Percentiles rank a stretch among this genome's conserved stretches.
Evolutionary conservation across 2,888 invertebrate genomes (phyloP).

Genomic region (Gerris lacustris): DNA sequence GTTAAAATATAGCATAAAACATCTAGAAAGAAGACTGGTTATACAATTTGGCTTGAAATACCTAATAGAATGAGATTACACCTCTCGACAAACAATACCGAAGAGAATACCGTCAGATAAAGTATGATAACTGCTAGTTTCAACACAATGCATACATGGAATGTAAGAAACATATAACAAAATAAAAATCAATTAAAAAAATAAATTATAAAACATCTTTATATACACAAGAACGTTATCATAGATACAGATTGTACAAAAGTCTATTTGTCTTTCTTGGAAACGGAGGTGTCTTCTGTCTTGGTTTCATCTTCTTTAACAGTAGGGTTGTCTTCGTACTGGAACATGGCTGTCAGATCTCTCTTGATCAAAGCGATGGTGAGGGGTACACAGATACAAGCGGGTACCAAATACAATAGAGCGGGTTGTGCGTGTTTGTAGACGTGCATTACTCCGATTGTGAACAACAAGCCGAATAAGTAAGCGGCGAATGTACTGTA

Average conservation of each 20-base stretch:
- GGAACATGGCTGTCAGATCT: constrained; percentile 77
- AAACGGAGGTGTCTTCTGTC: background rate
- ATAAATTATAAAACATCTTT: background rate
- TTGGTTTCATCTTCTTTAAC: background rate
- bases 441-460: constrained; percentile 94
- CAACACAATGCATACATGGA: too few relatives aligned
- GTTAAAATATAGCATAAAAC: too few relatives aligned
- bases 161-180: too few relatives aligned
- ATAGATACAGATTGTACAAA: background rate
- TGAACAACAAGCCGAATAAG: constrained; percentile 79
- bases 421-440: constrained; percentile 99
- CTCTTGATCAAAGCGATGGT: constrained; percentile 78
- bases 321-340: constrained; percentile 41
- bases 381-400: constrained; percentile 83
- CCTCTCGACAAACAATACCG: too few relatives aligned
- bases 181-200: background rate
- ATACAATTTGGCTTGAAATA: too few relatives aligned
- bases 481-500: constrained; percentile 85
- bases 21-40: too few relatives aligned
- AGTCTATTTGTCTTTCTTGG: background rate
- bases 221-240: background rate
- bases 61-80: too few relatives aligned
- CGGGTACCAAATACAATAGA: constrained; percentile 89
- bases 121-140: too few relatives aligned
- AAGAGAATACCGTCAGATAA: too few relatives aligned